Conservation (phyloP, 2,797 vertebrate species). For the Centroberyx gerrardi region DNA sequence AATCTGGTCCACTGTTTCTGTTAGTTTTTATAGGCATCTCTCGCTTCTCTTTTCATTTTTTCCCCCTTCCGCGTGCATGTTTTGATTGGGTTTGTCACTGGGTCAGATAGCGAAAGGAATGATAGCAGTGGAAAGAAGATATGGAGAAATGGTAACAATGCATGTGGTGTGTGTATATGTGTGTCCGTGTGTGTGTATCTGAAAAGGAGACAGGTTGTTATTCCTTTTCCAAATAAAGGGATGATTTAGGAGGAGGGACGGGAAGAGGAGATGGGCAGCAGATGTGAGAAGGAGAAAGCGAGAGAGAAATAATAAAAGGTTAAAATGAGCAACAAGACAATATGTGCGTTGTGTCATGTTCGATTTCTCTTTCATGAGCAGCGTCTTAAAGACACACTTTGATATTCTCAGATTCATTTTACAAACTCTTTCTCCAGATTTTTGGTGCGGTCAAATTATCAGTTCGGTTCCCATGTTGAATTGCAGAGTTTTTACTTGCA, state of each 20-base stretch:
- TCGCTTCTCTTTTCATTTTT: slow-evolving; percentile 36
- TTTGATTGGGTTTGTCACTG: slow-evolving; percentile 66
- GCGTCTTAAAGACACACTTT: slow-evolving; percentile 22
- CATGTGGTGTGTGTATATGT: slow-evolving; percentile 28
- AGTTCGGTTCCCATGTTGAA: slow-evolving; percentile 3
- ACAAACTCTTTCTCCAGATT: not conserved
- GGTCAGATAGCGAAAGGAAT: slow-evolving; percentile 59
- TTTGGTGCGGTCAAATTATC: not conserved
- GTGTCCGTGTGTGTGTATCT: slow-evolving; percentile 45
- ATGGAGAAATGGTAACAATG: slow-evolving; percentile 39
- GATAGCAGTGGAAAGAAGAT: slow-evolving; percentile 45
- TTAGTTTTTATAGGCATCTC: slow-evolving; percentile 60
- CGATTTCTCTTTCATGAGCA: slow-evolving; percentile 2
- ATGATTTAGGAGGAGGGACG: slow-evolving; percentile 25
- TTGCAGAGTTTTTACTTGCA: slow-evolving; percentile 1
- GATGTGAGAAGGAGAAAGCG: slow-evolving; percentile 57
- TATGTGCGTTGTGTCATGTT: not conserved
- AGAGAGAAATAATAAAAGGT: slow-evolving; percentile 17
- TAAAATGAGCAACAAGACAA: slow-evolving; percentile 11
- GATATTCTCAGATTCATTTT: slow-evolving; percentile 14
- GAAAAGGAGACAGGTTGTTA: slow-evolving; percentile 69
- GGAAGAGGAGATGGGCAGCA: slow-evolving; percentile 59
- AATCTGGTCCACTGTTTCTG: slow-evolving; percentile 60
- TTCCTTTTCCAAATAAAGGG: slow-evolving; percentile 69
- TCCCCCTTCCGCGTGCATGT: slow-evolving; percentile 23